Percentiles rank a stretch among this genome's conserved stretches.
phyloP scores from a whole-genome alignment of 2,797 vertebrate species.

The Acanthiza pusilla region DNA sequence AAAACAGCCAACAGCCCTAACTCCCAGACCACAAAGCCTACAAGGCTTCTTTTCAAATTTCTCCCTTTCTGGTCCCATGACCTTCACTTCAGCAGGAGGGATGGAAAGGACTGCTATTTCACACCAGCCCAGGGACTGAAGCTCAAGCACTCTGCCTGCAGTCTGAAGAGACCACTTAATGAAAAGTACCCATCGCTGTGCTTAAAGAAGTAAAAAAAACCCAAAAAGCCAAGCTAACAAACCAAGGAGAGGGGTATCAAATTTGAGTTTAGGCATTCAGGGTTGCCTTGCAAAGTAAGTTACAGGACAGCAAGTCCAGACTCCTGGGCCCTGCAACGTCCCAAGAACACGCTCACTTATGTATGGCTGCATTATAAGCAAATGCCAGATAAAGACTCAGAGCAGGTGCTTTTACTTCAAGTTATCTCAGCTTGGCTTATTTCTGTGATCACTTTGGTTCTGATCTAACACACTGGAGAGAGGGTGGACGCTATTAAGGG shows the following conservation, averaged over 20 bases:
- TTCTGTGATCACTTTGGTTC: neutral
- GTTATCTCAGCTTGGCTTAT: neutral
- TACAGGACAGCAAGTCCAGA: neutral
- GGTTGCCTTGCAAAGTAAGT: neutral
- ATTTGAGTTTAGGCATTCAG: neutral
- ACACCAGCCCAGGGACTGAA: neutral
- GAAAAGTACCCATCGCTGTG: neutral
- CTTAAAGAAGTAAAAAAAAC: neutral
- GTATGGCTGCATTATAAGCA: neutral
- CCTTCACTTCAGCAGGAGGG: neutral
- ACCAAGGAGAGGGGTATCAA: neutral
- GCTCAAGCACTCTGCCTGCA: neutral
- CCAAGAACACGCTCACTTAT: neutral
- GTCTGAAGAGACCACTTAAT: neutral
- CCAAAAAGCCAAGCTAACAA: neutral
- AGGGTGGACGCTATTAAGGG: neutral
- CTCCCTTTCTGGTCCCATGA: neutral
- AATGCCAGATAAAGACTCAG: neutral
- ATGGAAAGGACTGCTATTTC: neutral
- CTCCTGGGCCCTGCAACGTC: accelerated
- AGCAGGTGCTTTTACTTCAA: neutral
- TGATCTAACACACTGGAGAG: neutral
- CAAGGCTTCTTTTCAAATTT: neutral
- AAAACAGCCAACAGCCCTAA: neutral
- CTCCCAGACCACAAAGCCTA: neutral